Base-by-base conservation (phyloP, 2,113 vertebrate genomes). In the Catagonus wagneri region DNA sequence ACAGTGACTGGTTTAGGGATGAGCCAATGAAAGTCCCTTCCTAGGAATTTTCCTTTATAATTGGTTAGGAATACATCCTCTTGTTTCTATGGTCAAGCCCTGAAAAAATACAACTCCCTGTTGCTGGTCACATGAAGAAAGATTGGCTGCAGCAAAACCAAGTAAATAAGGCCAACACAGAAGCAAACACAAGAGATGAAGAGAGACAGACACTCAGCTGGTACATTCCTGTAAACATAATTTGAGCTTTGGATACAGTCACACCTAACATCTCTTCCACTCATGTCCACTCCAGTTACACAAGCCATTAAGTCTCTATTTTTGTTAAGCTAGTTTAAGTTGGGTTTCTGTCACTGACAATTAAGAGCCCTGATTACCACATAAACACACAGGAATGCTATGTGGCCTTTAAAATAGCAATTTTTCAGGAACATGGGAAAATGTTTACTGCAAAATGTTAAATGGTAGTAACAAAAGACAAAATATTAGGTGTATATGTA, bases 381-480 rank as follows among this genome's bases (percentile, higher is more conserved):
- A 85, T 65, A 7, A 54, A 81, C 44, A 60, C 83, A 52, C 85
- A 96, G 34, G 74, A 94, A 92, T 83, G 91, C 50, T 80, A 9
- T 56, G 17, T 17, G 61, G 27, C 9, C 39, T 87, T 89, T 44
- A 81, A 80, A 94, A 90, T 16, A 85, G 63, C 63, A 80, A 13
- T 80, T 90, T 74, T 75, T 44, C 68, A 58, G 68, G 72, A 66
- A 68, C 74, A 63, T 63, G 58, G 54, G 83, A 32, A 89, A 58
- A 91, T 86, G 54, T 86, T 65, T 93, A 84, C 56, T 83, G 54
- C n/a, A 68, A 95, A 93, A 86, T 27, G 60, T 87, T 90, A 90
- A 74, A 32, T 81, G 58, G 20, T 39, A 75, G 81, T 27, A 61
- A 76, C 32, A 75, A 36, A 94, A 75, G 39, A 90, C 60, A 69